Base-by-base conservation (phyloP, 1,140 invertebrate species). In the Ectropis grisescens region DNA sequence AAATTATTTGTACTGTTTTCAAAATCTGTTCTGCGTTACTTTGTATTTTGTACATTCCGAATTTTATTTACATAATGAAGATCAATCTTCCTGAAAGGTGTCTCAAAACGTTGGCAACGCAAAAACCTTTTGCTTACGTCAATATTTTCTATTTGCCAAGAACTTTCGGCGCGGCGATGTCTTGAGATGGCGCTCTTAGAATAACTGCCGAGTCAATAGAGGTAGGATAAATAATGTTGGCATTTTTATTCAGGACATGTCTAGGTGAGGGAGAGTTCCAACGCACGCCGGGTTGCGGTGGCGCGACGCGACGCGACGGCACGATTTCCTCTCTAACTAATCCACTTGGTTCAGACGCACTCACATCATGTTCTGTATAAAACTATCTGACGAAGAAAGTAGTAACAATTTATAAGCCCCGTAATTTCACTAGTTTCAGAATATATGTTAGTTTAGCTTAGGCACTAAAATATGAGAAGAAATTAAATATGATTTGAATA, bases 161-260 rank as follows among this genome's bases (percentile, higher is more conserved):
- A 28, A 32, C 29, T 36, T 41, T 35, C 36, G 27, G 33, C 27
- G 27, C 26, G 22, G n/a, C 24, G 19, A 9, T 5, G 9, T 29
- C 16, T 22, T 36, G 25, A 35, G 24, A 36, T 29, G 23, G 34
- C 33, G 31, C 22, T 34, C 26, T 26, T 33, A 30, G 22, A 22
- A 30, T 19, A 37, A 47, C 30, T 48, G 41, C 33, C 26, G 42
- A 53, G 49, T 49, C 32, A 58, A 53, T 47, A 48, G 44, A 37
- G 47, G 35, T 45, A 44, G 51, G 54, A 58, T 58, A 51, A 58
- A 54, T 54, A 54, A 54, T 54, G 41, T 26, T 29, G 29, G 42
- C 41, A 48, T 58, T 54, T 54, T 47, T 54, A 58, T 58, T 58
- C 55, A 48, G 47, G 42, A 44, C 55, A 35, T 45, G 55, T 47